Evolutionary conservation across 2,888 invertebrate genomes (phyloP).

Genomic region (Megaustenia siamemsis): DNA sequence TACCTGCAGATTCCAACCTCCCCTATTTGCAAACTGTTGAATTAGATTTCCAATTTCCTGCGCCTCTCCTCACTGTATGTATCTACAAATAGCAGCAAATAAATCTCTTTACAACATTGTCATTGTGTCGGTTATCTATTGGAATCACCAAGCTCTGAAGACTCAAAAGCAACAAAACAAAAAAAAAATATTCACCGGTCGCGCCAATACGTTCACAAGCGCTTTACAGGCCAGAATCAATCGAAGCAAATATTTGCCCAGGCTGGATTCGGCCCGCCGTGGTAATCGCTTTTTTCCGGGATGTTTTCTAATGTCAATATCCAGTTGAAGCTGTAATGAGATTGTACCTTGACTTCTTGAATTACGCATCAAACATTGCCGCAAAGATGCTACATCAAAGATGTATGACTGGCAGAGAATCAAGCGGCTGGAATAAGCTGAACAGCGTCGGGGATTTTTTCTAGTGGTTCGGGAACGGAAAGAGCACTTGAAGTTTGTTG

Average conservation of each 20-base stretch:
- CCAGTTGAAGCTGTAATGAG: constrained; percentile 40
- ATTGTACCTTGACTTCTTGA: constrained; percentile 47
- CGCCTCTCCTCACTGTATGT: not conserved
- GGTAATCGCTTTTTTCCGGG: constrained; percentile 46
- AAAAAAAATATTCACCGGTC: not conserved
- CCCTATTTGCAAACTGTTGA: not conserved
- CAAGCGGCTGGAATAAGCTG: not conserved
- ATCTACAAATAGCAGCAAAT: constrained; percentile 15
- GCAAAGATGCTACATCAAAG: constrained; percentile 38
- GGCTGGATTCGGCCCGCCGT: constrained; percentile 22
- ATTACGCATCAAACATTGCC: constrained; percentile 40
- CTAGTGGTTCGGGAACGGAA: not conserved
- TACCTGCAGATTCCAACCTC: not conserved
- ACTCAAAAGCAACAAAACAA: not conserved
- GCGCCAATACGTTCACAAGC: constrained; percentile 36
- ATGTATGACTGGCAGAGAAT: constrained; percentile 20
- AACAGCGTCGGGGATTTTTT: not conserved
- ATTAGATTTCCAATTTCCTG: not conserved
- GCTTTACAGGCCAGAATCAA: constrained; percentile 38
- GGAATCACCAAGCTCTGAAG: constrained; percentile 9
- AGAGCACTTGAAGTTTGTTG: constrained; percentile 2
- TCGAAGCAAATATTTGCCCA: constrained; percentile 42
- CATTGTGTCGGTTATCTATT: constrained; percentile 22
- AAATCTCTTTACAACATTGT: constrained; percentile 39
- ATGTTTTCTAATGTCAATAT: constrained; percentile 48